Evolutionary conservation across 37 sponge, comb jelly and placozoan species (phyloP).

Genomic region (Beroe forskalii): DNA sequence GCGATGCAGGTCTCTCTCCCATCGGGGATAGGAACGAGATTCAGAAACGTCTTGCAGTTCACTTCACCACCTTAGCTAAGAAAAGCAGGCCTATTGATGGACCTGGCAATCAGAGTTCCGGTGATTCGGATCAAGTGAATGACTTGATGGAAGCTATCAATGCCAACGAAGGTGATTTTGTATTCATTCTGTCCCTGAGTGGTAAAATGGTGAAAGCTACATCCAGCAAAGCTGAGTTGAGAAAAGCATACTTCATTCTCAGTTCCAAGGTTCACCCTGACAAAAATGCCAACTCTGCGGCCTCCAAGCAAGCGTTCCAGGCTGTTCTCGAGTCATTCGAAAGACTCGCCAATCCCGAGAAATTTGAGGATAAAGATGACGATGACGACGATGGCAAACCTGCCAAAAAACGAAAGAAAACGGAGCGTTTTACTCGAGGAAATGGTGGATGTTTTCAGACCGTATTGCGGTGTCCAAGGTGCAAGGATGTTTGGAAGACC

Average conservation of each 20-base stretch:
- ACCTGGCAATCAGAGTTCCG: not conserved
- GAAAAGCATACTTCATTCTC: conserved; percentile 42
- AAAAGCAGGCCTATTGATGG: not conserved
- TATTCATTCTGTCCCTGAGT: conserved; percentile 48
- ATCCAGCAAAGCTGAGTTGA: conserved; percentile 40
- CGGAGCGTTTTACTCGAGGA: conserved; percentile 54
- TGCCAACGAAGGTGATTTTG: conserved; percentile 58
- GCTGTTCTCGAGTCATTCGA: conserved; percentile 58
- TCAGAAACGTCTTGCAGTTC: conserved; percentile 60
- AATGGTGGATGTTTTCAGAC: conserved; percentile 25
- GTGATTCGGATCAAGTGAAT: not conserved
- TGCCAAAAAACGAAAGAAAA: conserved; percentile 36
- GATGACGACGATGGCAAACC: conserved; percentile 17
- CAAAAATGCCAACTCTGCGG: conserved; percentile 34
- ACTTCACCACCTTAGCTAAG: not conserved
- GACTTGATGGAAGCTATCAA: conserved; percentile 36
- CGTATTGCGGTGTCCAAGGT: conserved; percentile 4
- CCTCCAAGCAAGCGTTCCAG: conserved; percentile 38
- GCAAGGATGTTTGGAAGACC: conserved; percentile 27
- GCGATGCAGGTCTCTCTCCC: conserved; percentile 55
- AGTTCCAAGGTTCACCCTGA: conserved; percentile 58
- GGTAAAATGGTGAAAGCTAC: conserved; percentile 49
- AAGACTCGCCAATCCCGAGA: conserved; percentile 49
- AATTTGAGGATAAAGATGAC: conserved; percentile 40
- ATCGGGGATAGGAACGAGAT: conserved; percentile 20